Evolutionary conservation across 2,888 invertebrate genomes (phyloP).

Genomic region (Argyresthia goedartella): DNA sequence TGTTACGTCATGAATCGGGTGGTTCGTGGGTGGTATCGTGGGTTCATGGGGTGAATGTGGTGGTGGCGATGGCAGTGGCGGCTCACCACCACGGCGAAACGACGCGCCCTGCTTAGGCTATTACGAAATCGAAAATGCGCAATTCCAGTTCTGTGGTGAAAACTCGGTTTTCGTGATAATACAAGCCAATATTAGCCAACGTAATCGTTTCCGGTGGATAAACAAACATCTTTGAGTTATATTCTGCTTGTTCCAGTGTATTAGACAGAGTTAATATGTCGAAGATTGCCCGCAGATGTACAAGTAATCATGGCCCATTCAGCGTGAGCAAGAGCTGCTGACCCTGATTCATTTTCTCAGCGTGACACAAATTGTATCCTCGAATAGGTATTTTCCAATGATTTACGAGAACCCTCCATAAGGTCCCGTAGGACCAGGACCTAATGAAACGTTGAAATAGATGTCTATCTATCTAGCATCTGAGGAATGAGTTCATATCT

Average conservation of each 20-base stretch:
- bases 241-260: no score
- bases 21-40: background rate
- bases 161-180: no score
- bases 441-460: constrained; percentile 21
- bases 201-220: no score
- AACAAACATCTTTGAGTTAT: no score
- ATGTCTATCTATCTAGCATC: no score
- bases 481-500: no score
- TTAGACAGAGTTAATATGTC: no score
- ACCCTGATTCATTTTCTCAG: background rate
- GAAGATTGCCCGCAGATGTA: no score
- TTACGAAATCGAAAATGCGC: background rate
- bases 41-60: constrained; percentile 14
- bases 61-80: constrained; percentile 48
- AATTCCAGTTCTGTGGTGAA: background rate
- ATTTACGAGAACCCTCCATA: constrained; percentile 17
- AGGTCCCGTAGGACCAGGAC: background rate
- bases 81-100: constrained; percentile 41
- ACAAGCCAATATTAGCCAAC: no score
- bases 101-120: constrained; percentile 29
- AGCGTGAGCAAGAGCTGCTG: background rate
- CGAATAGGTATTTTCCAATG: constrained; percentile 19
- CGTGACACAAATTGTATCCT: constrained; percentile 6
- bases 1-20: background rate
- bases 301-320: no score